Conservation (phyloP, 2,113 vertebrate genomes). For the Perognathus longimembris region DNA sequence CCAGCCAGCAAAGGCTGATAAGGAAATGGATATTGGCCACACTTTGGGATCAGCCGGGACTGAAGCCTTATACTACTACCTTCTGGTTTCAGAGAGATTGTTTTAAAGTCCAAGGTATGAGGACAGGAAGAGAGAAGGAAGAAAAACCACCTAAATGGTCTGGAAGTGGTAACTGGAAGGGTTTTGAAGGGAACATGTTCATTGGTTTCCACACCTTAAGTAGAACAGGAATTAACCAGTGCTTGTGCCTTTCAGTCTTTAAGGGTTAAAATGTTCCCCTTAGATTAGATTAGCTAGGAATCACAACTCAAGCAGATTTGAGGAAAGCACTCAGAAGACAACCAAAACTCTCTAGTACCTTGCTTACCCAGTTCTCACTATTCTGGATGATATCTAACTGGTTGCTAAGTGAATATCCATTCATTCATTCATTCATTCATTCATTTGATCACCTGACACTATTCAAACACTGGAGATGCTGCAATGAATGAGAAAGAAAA, state of each 20-base stretch:
- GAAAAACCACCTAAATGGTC: neutral
- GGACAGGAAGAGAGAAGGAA: constrained; percentile 12
- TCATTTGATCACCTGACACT: neutral
- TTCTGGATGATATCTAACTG: neutral
- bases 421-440: neutral
- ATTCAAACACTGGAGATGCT: neutral
- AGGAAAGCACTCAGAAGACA: neutral
- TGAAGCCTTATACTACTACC: neutral
- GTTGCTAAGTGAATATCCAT: neutral
- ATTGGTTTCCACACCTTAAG: neutral
- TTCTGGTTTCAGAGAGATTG: neutral
- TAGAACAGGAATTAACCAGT: neutral
- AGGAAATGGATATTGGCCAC: neutral
- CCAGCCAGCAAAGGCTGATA: neutral
- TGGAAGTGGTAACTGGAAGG: neutral
- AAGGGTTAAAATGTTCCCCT: neutral
- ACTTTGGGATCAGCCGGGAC: neutral
- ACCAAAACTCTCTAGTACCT: neutral
- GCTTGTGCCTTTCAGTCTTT: neutral
- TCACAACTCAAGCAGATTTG: neutral
- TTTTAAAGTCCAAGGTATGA: neutral
- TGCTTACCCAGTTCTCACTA: neutral
- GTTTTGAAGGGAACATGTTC: neutral
- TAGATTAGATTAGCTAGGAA: neutral
- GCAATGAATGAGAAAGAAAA: neutral